Conservation (phyloP, 2,888 invertebrate species). For the Syritta pipiens region DNA sequence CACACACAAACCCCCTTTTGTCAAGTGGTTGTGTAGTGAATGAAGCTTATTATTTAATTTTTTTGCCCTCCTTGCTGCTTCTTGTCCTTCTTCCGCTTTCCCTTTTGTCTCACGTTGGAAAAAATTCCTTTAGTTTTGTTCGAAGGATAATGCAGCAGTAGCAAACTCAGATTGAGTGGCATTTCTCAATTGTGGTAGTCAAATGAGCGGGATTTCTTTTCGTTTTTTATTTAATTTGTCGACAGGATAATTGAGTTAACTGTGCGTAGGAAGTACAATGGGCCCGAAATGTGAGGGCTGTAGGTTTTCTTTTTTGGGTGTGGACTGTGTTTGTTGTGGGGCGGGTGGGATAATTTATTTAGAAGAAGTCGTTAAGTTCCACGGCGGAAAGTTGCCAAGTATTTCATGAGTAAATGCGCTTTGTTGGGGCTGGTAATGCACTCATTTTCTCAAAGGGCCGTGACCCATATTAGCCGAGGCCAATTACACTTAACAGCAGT, state of each 20-base stretch:
- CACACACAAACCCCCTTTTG: not conserved
- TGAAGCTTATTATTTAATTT: conserved; percentile 31
- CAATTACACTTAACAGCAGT: no score
- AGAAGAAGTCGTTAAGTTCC: not conserved
- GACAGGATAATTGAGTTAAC: not conserved
- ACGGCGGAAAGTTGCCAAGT: not conserved
- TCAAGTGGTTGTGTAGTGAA: not conserved
- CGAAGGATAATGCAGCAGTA: not conserved
- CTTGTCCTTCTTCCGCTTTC: no score
- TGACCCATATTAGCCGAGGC: no score
- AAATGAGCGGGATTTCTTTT: not conserved
- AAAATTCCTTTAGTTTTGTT: not conserved
- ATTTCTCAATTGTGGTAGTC: not conserved
- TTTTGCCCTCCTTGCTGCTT: not conserved
- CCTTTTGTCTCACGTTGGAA: not conserved
- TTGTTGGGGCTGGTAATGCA: no score
- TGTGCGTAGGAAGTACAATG: no score
- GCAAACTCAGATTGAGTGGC: not conserved
- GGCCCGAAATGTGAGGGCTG: no score
- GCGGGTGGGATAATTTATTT: not conserved
- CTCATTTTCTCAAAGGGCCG: no score
- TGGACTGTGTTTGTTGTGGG: not conserved
- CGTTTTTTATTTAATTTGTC: not conserved
- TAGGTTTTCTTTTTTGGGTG: no score
- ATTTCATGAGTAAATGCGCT: no score